phyloP scores from a whole-genome alignment of 2,888 invertebrate species.

The Clepsis dumicolana region DNA sequence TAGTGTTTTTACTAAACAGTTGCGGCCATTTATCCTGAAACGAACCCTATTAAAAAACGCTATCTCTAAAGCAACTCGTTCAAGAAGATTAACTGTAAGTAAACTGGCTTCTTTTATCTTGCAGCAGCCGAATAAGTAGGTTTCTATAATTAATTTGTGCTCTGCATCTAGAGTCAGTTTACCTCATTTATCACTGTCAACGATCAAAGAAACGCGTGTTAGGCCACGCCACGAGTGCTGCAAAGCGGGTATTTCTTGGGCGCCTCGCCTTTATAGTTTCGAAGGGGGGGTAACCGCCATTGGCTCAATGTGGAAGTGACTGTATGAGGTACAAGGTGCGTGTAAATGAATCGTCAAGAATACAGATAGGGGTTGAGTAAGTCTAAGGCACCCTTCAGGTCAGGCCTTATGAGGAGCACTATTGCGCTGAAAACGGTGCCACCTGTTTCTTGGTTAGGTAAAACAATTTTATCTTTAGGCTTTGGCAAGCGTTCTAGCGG shows the following conservation, averaged over 20 bases:
- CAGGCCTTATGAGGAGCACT: constrained; percentile 5
- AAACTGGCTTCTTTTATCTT: constrained; percentile 4
- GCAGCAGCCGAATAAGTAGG: constrained; percentile 9
- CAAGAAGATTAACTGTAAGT: constrained; percentile 7
- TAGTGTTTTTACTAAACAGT: too few species aligned
- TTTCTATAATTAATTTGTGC: constrained; percentile 30
- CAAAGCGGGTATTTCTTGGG: background rate
- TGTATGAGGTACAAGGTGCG: too few species aligned
- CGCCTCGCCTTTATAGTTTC: too few species aligned
- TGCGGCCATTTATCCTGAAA: too few species aligned
- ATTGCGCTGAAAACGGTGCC: background rate
- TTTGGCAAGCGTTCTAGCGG: too few species aligned
- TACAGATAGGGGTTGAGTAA: too few species aligned
- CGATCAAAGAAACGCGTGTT: constrained; percentile 11
- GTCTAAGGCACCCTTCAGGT: too few species aligned
- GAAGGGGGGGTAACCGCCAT: too few species aligned
- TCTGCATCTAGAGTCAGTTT: constrained; percentile 17
- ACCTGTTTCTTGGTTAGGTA: too few species aligned
- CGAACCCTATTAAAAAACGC: constrained; percentile 4
- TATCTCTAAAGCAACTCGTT: background rate
- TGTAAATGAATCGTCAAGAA: constrained; percentile 11
- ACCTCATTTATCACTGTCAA: constrained; percentile 35
- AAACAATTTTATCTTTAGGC: too few species aligned
- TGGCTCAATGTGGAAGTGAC: too few species aligned
- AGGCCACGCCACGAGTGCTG: constrained; percentile 7